Percentiles rank a stretch among this genome's conserved stretches.
These are phyloP conservation scores for Rhincodon typus DNA, from an alignment of 2,797 vertebrate species.

Conservation along the genomic window DNA sequence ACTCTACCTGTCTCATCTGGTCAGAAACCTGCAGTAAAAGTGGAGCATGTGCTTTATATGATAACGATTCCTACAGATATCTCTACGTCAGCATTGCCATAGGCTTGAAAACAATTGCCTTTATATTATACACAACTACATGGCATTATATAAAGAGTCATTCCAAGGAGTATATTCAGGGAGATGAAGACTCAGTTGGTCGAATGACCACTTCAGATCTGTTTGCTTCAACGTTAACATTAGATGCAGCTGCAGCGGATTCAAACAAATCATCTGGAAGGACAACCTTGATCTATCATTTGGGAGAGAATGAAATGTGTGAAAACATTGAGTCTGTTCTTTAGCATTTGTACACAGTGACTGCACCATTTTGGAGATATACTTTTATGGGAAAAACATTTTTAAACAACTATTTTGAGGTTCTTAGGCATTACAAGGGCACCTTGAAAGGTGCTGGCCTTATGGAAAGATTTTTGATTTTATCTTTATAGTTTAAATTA, in stretches of 20 bases:
- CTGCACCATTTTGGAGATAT: background rate
- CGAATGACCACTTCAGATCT: slow-evolving; percentile 38
- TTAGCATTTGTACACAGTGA: background rate
- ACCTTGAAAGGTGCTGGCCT: background rate
- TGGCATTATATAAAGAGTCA: slow-evolving; percentile 39
- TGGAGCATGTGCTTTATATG: slow-evolving; percentile 38
- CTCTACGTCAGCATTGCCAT: slow-evolving; percentile 39
- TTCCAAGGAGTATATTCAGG: slow-evolving; percentile 38
- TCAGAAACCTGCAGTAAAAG: slow-evolving; percentile 38
- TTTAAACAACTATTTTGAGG: slow-evolving; percentile 30
- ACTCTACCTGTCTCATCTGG: slow-evolving; percentile 38
- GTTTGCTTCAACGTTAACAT: slow-evolving; percentile 38
- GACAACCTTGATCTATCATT: slow-evolving; percentile 40
- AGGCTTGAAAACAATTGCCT: slow-evolving; percentile 36
- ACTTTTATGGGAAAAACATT: slow-evolving; percentile 21
- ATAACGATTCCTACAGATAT: slow-evolving; percentile 39
- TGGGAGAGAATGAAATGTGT: slow-evolving; percentile 40
- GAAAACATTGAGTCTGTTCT: slow-evolving; percentile 40
- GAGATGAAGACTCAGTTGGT: slow-evolving; percentile 36
- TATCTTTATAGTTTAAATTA: slow-evolving; percentile 19
- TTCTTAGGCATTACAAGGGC: slow-evolving; percentile 21
- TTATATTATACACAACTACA: slow-evolving; percentile 38
- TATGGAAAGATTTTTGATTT: slow-evolving; percentile 13
- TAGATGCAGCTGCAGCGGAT: slow-evolving; percentile 29
- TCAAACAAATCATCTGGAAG: slow-evolving; percentile 34